Evolutionary conservation across 2,888 invertebrate species (phyloP), one percentile per base, ranked within the genome.

Genomic region (Drosophila kambysellisi): DNA sequence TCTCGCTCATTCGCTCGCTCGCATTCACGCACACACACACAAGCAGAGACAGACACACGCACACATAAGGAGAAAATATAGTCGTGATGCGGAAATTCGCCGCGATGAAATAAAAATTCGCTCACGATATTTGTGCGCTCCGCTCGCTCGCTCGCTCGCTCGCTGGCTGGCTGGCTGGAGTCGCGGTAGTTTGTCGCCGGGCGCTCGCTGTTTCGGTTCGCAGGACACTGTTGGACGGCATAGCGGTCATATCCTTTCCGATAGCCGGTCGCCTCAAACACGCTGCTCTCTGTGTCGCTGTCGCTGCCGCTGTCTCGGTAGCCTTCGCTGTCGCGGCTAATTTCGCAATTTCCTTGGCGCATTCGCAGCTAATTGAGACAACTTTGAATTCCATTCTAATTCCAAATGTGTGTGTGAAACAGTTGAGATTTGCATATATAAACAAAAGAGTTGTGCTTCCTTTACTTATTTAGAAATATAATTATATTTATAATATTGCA

Each of bases 21-120:
- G 60, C 76, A 48, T 51, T 61, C 50, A 74, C 62, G 46, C 46
- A 67, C 66, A 61, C 75, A 68, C 37, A 37, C 0, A 37, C 37
- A 17, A 25, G 8, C 60, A 59, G 51, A 59, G 37, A 37, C 52
- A 51, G 60, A 56, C 39, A 54, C 48, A 64, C 41, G 57, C 52
- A 59, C 53, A 65, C 64, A 71, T 43, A 63, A 79, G 72, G 76
- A 83, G 82, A 83, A 82, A 79, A 81, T 41, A 66, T 39, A 25
- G 35, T 79, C 76, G 75, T 83, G 78, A 82, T 87, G 80, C 84
- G 79, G 84, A 87, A 79, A 91, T 91, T 92, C 89, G 90, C 90
- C 89, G 90, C 81, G 85, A 83, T 84, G 85, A 90, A 91, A 90
- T 91, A 83, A 90, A 88, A 87, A 90, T 91, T 92, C 92, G 90